Base-by-base conservation (phyloP, 1,140 invertebrate species). In the Semibalanus balanoides region DNA sequence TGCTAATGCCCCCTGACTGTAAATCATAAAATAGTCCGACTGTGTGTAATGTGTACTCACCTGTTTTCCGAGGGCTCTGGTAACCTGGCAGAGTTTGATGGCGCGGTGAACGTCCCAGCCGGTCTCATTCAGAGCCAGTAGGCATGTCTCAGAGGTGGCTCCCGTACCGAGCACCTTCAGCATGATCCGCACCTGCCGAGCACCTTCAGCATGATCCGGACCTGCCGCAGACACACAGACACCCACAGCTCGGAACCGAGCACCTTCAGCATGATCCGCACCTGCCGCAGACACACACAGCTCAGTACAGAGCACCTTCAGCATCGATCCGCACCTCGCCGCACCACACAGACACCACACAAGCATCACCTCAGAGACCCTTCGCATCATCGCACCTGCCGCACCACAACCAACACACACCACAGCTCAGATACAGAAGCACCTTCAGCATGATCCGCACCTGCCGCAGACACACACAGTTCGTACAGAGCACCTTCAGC, bases 301-400 rank as follows among this genome's bases (percentile, higher is more conserved):
- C n/a, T n/a, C n/a, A n/a, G n/a, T n/a, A 76, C 92, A 91, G 71
- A 96, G 87, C 27, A 96, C 92, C 85, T 95, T 96, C 75, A 89
- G 87, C 93, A 96, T 94, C n/a, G 30, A 95, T 93, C 79, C 93
- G 86, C n/a, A n/a, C n/a, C n/a, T n/a, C n/a, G n/a, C n/a, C n/a
- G n/a, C n/a, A n/a, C n/a, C n/a, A n/a, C n/a, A n/a, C n/a, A n/a
- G n/a, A n/a, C n/a, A n/a, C n/a, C n/a, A n/a, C n/a, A n/a, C n/a
- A n/a, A n/a, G n/a, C n/a, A n/a, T n/a, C n/a, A n/a, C n/a, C n/a
- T n/a, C n/a, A n/a, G n/a, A n/a, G n/a, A n/a, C n/a, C n/a, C n/a
- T n/a, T n/a, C n/a, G n/a, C n/a, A n/a, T n/a, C n/a, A n/a, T n/a
- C n/a, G n/a, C n/a, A n/a, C n/a, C n/a, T n/a, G n/a, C n/a, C n/a